Evolutionary conservation across 1,140 invertebrate species (phyloP).

Genomic region (Trinorchestia longiramus): DNA sequence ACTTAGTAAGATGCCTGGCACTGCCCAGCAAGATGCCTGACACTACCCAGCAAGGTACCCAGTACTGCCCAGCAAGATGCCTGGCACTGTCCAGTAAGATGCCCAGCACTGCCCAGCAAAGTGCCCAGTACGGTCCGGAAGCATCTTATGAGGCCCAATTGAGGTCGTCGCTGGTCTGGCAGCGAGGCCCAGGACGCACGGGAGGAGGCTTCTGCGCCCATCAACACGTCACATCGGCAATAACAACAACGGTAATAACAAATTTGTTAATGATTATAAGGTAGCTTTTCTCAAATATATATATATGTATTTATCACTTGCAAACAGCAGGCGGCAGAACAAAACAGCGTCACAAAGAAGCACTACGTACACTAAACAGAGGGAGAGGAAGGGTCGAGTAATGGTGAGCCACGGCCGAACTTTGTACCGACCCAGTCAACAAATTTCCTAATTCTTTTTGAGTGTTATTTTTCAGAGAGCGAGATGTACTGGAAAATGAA

Average conservation of each 20-base stretch:
- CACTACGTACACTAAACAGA: background rate
- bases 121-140: background rate
- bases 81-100: background rate
- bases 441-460: background rate
- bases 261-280: slow-evolving; percentile 11
- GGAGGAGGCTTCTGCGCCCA: too few relatives aligned
- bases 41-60: background rate
- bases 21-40: background rate
- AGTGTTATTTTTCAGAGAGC: background rate
- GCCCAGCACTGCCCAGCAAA: background rate
- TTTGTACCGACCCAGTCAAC: background rate
- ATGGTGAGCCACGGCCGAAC: background rate
- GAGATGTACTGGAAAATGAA: background rate
- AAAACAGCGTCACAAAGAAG: slow-evolving; percentile 20
- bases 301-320: slow-evolving; percentile 13
- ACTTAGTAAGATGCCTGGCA: too few relatives aligned
- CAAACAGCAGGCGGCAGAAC: slow-evolving; percentile 21
- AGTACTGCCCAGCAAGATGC: background rate
- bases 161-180: background rate
- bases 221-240: background rate
- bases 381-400: background rate
- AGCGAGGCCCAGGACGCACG: background rate
- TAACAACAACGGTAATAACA: slow-evolving; percentile 44
- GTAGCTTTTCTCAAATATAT: slow-evolving; percentile 25
- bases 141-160: too few relatives aligned